A percentile compares a stretch with the other conserved stretches of the same genome.
phyloP scores from a whole-genome alignment of 2,113 vertebrate species.

The Sturnus vulgaris region DNA sequence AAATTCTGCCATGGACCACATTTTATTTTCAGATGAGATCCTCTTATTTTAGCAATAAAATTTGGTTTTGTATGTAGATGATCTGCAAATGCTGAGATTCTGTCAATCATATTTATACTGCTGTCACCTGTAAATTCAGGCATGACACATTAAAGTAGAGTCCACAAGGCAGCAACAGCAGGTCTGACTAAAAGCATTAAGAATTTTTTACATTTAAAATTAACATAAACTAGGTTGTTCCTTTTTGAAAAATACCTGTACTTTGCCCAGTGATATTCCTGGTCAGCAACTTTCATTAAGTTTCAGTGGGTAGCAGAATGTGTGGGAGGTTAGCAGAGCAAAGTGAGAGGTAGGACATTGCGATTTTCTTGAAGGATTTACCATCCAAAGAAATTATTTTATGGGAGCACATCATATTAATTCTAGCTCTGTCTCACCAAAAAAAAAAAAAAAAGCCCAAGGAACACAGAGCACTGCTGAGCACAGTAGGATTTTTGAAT shows the following conservation, averaged over 20 bases:
- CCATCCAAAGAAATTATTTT: background rate
- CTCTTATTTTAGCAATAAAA: background rate
- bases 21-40: background rate
- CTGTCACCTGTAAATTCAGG: background rate
- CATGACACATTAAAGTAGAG: background rate
- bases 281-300: background rate
- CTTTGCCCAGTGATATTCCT: background rate
- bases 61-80: background rate
- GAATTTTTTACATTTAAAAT: background rate
- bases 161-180: background rate
- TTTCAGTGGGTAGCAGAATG: background rate
- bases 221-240: background rate
- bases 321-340: background rate
- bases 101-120: background rate
- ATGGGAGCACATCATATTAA: background rate
- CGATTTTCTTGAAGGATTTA: background rate
- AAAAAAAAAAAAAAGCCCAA: background rate
- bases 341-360: background rate
- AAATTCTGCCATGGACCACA: background rate
- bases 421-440: background rate
- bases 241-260: background rate
- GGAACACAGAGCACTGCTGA: background rate
- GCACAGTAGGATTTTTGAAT: background rate
- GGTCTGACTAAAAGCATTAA: background rate
- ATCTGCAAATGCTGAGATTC: background rate